These are phyloP conservation scores for Sinocyclocheilus anshuiensis DNA, from an alignment of 2,113 vertebrate genomes.

Conservation along the genomic window DNA sequence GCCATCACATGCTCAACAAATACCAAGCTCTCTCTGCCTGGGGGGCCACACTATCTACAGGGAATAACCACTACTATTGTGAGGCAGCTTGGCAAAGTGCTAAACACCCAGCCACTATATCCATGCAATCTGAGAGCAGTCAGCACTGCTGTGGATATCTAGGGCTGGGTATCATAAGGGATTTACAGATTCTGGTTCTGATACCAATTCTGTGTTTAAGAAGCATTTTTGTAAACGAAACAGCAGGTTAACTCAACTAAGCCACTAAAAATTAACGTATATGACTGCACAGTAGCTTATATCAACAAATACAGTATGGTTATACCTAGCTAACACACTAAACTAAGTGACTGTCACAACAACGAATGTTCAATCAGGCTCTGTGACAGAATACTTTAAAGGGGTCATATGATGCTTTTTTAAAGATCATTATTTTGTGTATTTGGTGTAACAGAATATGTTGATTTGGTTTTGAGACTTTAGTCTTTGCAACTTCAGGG, in stretches of 20 bases:
- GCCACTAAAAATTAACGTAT: not conserved
- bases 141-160: slow-evolving; percentile 5
- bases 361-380: not conserved
- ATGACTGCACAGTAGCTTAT: not conserved
- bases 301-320: not conserved
- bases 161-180: not conserved
- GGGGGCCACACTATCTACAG: not conserved
- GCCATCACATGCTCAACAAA: slow-evolving; percentile 40
- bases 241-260: not conserved
- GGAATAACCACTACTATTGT: slow-evolving; percentile 33
- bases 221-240: not conserved
- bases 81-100: slow-evolving; percentile 30
- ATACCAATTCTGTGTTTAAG: not conserved
- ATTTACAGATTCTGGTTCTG: not conserved
- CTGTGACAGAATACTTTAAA: not conserved
- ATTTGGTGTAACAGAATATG: too few species aligned
- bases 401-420: too few species aligned
- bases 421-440: too few species aligned
- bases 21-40: slow-evolving; percentile 20
- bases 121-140: slow-evolving; percentile 8
- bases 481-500: too few species aligned
- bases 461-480: too few species aligned
- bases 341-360: not conserved
- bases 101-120: slow-evolving; percentile 4
- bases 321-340: not conserved